Evolutionary conservation across 2,888 invertebrate species (phyloP).

Genomic region (Cactoblastis cactorum): DNA sequence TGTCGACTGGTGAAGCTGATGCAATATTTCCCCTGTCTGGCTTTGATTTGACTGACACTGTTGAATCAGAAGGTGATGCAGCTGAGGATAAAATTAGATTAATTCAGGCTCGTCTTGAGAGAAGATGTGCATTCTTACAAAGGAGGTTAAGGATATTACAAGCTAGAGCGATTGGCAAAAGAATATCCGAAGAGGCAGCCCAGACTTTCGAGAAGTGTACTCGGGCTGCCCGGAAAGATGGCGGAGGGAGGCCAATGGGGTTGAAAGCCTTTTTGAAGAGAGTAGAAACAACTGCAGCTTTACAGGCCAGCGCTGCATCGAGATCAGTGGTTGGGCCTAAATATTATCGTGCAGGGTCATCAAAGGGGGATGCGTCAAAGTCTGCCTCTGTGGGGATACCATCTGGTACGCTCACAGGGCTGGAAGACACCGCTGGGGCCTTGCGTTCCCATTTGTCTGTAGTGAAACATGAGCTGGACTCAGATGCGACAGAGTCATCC

Average conservation of each 20-base stretch:
- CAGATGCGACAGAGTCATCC: constrained; percentile 95
- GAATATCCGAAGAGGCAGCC: constrained; percentile 87
- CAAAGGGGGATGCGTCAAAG: constrained; percentile 87
- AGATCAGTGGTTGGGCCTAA: constrained; percentile 56
- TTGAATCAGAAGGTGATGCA: constrained; percentile 71
- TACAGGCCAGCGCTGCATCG: constrained; percentile 66
- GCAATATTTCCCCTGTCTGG: constrained; percentile 66
- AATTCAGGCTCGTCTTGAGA: constrained; percentile 81
- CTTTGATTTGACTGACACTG: constrained; percentile 71
- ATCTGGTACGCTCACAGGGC: constrained; percentile 84
- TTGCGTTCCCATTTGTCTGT: constrained; percentile 85
- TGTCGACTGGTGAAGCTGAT: constrained; percentile 70
- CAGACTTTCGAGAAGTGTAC: constrained; percentile 83
- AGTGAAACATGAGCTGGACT: constrained; percentile 89
- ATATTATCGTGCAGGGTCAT: constrained; percentile 77
- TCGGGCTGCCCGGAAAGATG: constrained; percentile 82
- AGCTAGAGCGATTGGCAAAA: constrained; percentile 85
- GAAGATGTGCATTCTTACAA: constrained; percentile 85
- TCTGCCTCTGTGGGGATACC: constrained; percentile 77
- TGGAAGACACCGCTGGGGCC: constrained; percentile 86
- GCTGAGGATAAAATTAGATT: constrained; percentile 75
- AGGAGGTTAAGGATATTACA: constrained; percentile 88
- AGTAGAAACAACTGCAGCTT: constrained; percentile 62
- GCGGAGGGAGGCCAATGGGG: constrained; percentile 63
- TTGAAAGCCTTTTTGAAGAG: constrained; percentile 66